Base-by-base conservation (phyloP, 2,888 invertebrate species). In the Phyllotreta striolata region DNA sequence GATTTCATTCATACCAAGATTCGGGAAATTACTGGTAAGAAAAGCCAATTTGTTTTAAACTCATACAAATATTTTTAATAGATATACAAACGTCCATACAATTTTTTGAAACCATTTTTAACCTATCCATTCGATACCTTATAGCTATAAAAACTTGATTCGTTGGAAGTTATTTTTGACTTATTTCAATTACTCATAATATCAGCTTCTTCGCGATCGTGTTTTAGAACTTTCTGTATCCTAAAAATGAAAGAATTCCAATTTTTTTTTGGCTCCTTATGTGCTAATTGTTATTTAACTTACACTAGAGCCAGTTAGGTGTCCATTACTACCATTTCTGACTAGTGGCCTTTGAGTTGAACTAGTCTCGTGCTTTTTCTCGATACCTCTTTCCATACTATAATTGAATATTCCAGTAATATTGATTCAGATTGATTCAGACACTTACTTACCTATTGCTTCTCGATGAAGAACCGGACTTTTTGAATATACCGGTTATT, bases 401-500 rank as follows among this genome's bases (percentile, higher is more conserved):
- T n/a, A n/a, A n/a, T n/a, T n/a, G n/a, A n/a, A n/a, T n/a, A n/a
- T n/a, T n/a, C n/a, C n/a, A n/a, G n/a, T n/a, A n/a, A n/a, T n/a
- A n/a, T n/a, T n/a, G n/a, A n/a, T n/a, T n/a, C n/a, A n/a, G n/a
- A n/a, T n/a, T n/a, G n/a, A n/a, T n/a, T n/a, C n/a, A n/a, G n/a
- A n/a, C n/a, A n/a, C n/a, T n/a, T 54, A 12, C 47, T 57, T 77
- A 89, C 89, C 91, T 91, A 75, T 87, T 89, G 63, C 88, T 88
- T 62, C 91, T 85, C 6, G 91, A 85, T 37, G 85, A 81, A 9
- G 87, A 89, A 12, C 83, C 83, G 73, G 86, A 84, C 72, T 91
- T 87, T 78, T 89, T 91, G 76, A 95, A 95, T 85, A 95, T 93
- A 68, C 90, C 93, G 0, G 92, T 90, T 46, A 95, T 83, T 66